Conservation (phyloP, 2,113 vertebrate genomes). For the Chaenocephalus aceratus region DNA sequence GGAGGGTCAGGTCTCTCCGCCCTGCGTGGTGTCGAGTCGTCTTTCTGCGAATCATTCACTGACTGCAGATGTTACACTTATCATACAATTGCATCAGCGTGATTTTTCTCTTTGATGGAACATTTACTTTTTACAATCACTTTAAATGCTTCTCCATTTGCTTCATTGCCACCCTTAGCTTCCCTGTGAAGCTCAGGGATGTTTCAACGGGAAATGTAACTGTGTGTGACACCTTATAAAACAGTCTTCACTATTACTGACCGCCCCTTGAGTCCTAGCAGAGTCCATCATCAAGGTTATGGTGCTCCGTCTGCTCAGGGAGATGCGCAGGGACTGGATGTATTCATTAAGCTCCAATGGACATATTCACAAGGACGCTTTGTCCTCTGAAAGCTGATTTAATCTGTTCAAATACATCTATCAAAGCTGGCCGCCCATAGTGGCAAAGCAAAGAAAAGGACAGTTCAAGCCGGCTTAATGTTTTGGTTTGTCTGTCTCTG, state of each 20-base stretch:
- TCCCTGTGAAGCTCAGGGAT: neutral
- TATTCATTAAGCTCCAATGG: neutral
- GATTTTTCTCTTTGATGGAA: slow-evolving; percentile 20
- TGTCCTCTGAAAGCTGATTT: neutral
- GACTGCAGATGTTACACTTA: slow-evolving; percentile 1
- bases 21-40: neutral
- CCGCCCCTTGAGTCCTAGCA: neutral
- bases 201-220: neutral
- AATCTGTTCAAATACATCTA: neutral
- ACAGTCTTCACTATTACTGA: slow-evolving; percentile 1
- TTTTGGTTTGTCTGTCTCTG: too few species aligned
- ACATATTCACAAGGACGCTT: neutral
- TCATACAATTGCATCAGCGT: slow-evolving; percentile 27
- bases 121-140: neutral
- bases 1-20: neutral
- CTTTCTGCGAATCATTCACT: slow-evolving; percentile 34
- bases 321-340: neutral
- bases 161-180: slow-evolving; percentile 9
- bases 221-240: slow-evolving; percentile 24
- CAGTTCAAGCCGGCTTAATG: too few species aligned
- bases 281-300: neutral
- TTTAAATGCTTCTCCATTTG: neutral
- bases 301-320: neutral
- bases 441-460: neutral
- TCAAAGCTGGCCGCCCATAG: neutral